Evolutionary conservation across 2,888 invertebrate genomes (phyloP).

Genomic region (Heliothis peltigera): DNA sequence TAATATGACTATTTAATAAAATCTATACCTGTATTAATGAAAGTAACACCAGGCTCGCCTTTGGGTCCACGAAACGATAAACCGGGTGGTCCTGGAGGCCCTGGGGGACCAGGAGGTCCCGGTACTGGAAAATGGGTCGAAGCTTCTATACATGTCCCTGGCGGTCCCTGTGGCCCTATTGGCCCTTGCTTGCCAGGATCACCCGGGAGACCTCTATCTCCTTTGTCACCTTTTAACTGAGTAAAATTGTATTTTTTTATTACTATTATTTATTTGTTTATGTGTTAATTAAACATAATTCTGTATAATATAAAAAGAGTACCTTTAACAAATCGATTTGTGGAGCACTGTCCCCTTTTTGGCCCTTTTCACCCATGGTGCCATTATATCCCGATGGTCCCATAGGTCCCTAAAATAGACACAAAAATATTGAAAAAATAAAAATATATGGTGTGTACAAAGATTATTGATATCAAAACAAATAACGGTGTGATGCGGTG

Average conservation of each 20-base stretch:
- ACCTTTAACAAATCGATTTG: slow-evolving; percentile 71
- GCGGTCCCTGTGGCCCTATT: slow-evolving; percentile 56
- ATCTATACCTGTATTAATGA: slow-evolving; percentile 12
- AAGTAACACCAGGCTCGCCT: slow-evolving; percentile 72
- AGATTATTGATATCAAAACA: not conserved
- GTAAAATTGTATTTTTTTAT: not conserved
- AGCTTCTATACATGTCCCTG: slow-evolving; percentile 53
- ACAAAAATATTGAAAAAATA: too few species aligned
- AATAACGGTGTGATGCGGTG: too few species aligned
- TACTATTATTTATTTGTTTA: too few species aligned
- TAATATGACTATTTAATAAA: not conserved
- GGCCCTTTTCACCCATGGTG: slow-evolving; percentile 72
- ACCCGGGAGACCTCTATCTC: slow-evolving; percentile 71
- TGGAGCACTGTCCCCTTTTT: slow-evolving; percentile 76
- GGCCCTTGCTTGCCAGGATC: slow-evolving; percentile 68
- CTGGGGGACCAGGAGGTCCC: slow-evolving; percentile 71
- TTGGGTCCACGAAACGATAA: slow-evolving; percentile 76
- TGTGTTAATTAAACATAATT: not conserved
- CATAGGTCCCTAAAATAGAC: slow-evolving; percentile 62
- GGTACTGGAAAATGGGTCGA: slow-evolving; percentile 25
- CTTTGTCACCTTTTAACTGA: slow-evolving; percentile 80
- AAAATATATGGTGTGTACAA: too few species aligned
- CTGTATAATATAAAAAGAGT: not conserved
- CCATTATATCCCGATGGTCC: slow-evolving; percentile 67
- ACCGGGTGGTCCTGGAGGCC: slow-evolving; percentile 74